phyloP scores from a whole-genome alignment of 1,140 invertebrate genomes.

The Drosophila bipectinata region DNA sequence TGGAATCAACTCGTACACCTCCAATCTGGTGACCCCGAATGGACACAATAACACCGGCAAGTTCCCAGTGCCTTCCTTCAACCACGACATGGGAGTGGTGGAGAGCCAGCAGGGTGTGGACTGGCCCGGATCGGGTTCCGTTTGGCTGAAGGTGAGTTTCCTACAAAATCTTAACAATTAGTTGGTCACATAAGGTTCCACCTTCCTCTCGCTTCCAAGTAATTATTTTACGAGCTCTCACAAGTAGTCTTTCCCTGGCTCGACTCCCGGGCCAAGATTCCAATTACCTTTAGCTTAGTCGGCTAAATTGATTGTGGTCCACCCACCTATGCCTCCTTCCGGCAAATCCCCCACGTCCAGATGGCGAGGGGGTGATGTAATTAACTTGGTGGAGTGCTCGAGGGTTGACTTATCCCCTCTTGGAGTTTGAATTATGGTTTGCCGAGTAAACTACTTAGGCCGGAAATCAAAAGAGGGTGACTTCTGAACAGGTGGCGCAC shows the following conservation, averaged over 20 bases:
- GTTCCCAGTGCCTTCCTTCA: constrained; percentile 84
- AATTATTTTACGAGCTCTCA: constrained; percentile 13
- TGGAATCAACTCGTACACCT: constrained; percentile 87
- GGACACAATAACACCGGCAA: constrained; percentile 82
- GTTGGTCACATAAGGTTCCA: background rate
- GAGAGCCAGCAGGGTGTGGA: constrained; percentile 80
- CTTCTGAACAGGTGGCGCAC: constrained; percentile 29
- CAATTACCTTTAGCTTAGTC: constrained; percentile 48
- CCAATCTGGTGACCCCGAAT: constrained; percentile 83
- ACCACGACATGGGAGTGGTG: constrained; percentile 85
- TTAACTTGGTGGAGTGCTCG: constrained; percentile 29
- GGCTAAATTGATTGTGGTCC: constrained; percentile 41
- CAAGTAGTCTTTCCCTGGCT: background rate
- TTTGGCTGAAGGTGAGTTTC: constrained; percentile 85
- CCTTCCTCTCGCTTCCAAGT: constrained; percentile 2
- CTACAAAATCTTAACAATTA: background rate
- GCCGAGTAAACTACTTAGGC: constrained; percentile 55
- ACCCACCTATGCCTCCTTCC: constrained; percentile 9
- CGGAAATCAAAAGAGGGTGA: constrained; percentile 55
- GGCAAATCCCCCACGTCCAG: constrained; percentile 28
- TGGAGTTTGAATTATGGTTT: constrained; percentile 47
- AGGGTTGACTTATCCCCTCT: constrained; percentile 49
- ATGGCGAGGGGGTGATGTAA: constrained; percentile 19
- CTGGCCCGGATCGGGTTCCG: constrained; percentile 84
- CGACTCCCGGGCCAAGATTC: background rate